phyloP scores from a whole-genome alignment of 2,888 invertebrate species.

The Ichneumon xanthorius region DNA sequence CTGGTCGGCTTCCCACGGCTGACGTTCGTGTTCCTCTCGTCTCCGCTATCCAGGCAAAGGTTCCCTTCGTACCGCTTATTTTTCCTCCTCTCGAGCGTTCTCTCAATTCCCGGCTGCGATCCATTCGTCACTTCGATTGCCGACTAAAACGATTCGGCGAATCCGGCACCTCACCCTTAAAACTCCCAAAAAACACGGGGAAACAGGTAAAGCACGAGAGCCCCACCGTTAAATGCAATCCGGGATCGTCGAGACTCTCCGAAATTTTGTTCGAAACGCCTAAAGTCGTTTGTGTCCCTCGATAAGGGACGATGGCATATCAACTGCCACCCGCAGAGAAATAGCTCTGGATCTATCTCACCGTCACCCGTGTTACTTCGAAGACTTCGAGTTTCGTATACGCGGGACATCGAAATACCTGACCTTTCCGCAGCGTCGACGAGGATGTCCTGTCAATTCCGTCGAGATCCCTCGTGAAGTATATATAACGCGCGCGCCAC shows the following conservation, averaged over 20 bases:
- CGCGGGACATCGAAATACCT: slow-evolving; percentile 39
- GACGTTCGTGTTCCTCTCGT: slow-evolving; percentile 54
- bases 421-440: slow-evolving; percentile 35
- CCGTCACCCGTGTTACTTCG: background rate
- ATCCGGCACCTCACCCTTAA: slow-evolving; percentile 34
- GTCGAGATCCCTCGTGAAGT: slow-evolving; percentile 18
- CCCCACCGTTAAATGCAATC: background rate
- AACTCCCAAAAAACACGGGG: background rate
- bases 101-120: slow-evolving; percentile 7
- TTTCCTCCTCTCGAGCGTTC: slow-evolving; percentile 41
- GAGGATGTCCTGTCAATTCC: slow-evolving; percentile 39
- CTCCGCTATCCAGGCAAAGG: slow-evolving; percentile 11
- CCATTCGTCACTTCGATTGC: slow-evolving; percentile 53
- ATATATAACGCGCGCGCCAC: slow-evolving; percentile 7
- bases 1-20: slow-evolving; percentile 69
- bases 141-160: slow-evolving; percentile 46
- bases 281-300: slow-evolving; percentile 3
- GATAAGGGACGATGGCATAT: slow-evolving; percentile 21
- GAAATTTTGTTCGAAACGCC: slow-evolving; percentile 21
- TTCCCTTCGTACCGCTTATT: slow-evolving; percentile 19
- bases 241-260: background rate
- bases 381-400: slow-evolving; percentile 40
- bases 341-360: background rate
- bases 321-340: slow-evolving; percentile 38
- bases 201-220: background rate